Evolutionary conservation across 2,113 vertebrate genomes (phyloP), one percentile per base, ranked within the genome.

Genomic region (Struthio camelus): DNA sequence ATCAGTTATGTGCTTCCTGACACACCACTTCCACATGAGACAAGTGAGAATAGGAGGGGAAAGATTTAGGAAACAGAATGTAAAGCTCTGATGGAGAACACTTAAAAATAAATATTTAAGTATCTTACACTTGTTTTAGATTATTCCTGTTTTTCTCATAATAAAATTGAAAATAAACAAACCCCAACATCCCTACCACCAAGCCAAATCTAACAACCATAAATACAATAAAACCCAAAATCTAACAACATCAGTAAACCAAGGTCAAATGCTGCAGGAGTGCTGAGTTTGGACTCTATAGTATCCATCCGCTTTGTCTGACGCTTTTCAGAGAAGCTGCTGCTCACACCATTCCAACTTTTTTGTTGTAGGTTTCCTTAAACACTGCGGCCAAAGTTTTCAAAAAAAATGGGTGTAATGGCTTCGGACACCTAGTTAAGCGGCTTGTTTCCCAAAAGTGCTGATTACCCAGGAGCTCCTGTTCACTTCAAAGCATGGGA

Each of bases 401-500:
- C 12, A 18, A 22, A 30, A 18, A 40, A 56, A n/a, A 25, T 3
- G 11, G 8, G 11, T 28, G 34, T 87, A 89, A 96, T 90, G 42
- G 42, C 72, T 85, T 90, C 1, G 0, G 90, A 94, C 90, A 93
- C 85, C 80, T 93, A 86, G 72, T 90, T 96, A 96, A 88, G 80
- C n/a, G 0, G 80, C 59, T 79, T 90, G 58, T 86, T 97, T 97
- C 72, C 40, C 28, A 46, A 80, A 94, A 96, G 87, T 56, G 82
- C 92, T 94, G 94, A 94, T 90, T 69, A 88, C 76, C 42, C 88
- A 93, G 80, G 72, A 95, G 90, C 85, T 90, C 80, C 76, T 79
- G 78, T 75, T 96, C 87, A 96, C 96, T 96, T 96, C 96, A 96
- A 97, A 97, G 96, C 46, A 3, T 87, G 77, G 93, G 79, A 93